These are phyloP conservation scores for Saccostrea echinata DNA, from an alignment of 1,140 invertebrate genomes.

Conservation along the genomic window DNA sequence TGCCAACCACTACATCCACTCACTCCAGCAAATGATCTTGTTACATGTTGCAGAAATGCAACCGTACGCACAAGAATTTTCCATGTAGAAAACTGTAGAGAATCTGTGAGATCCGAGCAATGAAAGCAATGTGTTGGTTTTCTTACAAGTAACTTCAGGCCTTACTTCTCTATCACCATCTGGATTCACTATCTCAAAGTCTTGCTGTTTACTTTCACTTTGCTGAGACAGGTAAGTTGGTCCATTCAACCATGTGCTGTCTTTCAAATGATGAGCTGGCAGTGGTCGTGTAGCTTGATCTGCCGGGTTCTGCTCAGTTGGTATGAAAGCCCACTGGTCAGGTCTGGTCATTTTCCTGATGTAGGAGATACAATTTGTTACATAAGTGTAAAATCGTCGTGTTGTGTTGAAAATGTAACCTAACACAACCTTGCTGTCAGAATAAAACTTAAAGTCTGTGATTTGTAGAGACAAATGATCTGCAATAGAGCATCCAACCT, in stretches of 20 bases:
- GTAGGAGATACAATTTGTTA: conserved; percentile 10
- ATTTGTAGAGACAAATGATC: background rate
- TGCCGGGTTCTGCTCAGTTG: background rate
- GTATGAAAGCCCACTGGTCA: background rate
- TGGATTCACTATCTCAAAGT: background rate
- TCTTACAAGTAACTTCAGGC: background rate
- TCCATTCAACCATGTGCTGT: conserved; percentile 40
- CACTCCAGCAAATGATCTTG: background rate
- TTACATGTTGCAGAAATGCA: background rate
- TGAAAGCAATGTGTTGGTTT: background rate
- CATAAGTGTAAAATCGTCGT: conserved; percentile 18
- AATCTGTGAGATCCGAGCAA: background rate
- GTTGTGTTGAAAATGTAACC: conserved; percentile 17
- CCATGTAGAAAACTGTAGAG: background rate
- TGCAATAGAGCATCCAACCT: conserved; percentile 41
- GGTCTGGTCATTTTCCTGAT: conserved; percentile 5
- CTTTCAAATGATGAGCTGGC: background rate
- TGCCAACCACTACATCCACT: background rate
- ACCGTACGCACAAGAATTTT: background rate
- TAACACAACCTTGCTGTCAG: conserved; percentile 26
- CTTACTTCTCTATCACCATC: conserved; percentile 14
- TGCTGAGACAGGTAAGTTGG: background rate
- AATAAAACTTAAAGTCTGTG: conserved; percentile 14
- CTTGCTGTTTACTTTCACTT: background rate
- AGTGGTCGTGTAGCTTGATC: conserved; percentile 10